A percentile compares a stretch with the other conserved stretches of the same genome.
Conservation (phyloP, 2,113 vertebrate genomes). For the Petaurus breviceps region DNA sequence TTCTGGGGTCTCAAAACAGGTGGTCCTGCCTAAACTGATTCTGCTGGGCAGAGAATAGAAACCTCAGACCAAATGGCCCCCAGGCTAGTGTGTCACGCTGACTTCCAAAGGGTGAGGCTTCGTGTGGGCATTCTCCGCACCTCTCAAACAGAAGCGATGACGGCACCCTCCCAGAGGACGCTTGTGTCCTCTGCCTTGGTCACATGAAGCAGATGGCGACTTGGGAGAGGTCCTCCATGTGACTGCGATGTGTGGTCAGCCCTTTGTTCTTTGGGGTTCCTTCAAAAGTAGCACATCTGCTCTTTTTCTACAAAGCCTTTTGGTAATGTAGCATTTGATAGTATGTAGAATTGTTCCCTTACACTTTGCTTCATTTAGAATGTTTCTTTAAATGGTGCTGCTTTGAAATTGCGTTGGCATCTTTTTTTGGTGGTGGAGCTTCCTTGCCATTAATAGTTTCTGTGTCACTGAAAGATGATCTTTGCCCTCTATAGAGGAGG, state of each 20-base stretch:
- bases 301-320: background rate
- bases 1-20: background rate
- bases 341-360: background rate
- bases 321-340: background rate
- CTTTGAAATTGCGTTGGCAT: background rate
- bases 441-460: slow-evolving; percentile 4
- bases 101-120: background rate
- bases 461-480: background rate
- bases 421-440: background rate
- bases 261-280: background rate
- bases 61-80: background rate
- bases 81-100: background rate
- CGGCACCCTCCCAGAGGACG: background rate
- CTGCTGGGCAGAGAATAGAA: background rate
- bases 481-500: background rate
- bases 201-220: background rate
- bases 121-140: background rate
- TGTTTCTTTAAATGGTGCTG: background rate
- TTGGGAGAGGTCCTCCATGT: background rate
- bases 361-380: background rate
- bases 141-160: background rate
- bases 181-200: background rate
- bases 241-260: background rate
- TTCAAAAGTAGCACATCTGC: background rate
- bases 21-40: background rate